Conservation (phyloP, 30 jellyfish, hydroid and myxozoan species). For the Chironex yamaguchii region DNA sequence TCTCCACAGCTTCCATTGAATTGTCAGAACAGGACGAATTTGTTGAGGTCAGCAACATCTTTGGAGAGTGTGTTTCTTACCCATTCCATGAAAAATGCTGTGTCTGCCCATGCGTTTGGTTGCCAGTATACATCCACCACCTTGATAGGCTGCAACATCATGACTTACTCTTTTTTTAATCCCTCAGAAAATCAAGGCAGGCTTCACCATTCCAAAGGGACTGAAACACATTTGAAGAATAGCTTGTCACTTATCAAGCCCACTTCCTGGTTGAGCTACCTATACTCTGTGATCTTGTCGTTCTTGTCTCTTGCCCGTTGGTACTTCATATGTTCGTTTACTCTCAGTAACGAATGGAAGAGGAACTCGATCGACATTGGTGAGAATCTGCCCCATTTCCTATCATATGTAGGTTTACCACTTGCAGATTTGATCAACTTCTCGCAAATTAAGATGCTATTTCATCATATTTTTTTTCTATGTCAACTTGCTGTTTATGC, state of each 20-base stretch:
- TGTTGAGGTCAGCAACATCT: slow-evolving; percentile 46
- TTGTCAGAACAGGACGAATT: slow-evolving; percentile 44
- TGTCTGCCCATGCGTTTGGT: slow-evolving; percentile 53
- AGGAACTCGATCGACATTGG: slow-evolving; percentile 77
- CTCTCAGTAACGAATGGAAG: slow-evolving; percentile 50
- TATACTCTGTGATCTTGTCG: slow-evolving; percentile 62
- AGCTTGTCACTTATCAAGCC: slow-evolving; percentile 54
- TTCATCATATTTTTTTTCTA: not conserved
- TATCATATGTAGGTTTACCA: slow-evolving; percentile 5
- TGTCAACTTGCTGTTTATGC: slow-evolving; percentile 4
- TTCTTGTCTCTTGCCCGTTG: slow-evolving; percentile 23
- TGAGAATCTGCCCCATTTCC: slow-evolving; percentile 48
- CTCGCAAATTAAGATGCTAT: not conserved
- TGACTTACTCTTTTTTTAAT: slow-evolving; percentile 14
- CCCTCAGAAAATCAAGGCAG: slow-evolving; percentile 43
- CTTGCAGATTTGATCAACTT: slow-evolving; percentile 32
- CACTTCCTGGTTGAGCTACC: slow-evolving; percentile 72
- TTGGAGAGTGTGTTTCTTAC: not conserved
- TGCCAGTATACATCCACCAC: slow-evolving; percentile 64
- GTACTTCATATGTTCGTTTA: slow-evolving; percentile 41
- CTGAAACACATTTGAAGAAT: not conserved
- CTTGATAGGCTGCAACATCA: not conserved
- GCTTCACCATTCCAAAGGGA: slow-evolving; percentile 16
- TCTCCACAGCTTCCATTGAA: slow-evolving; percentile 40
- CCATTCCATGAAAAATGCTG: not conserved